Evolutionary conservation across 2,113 vertebrate genomes (phyloP), one percentile per base, ranked within the genome.

Genomic region (Notechis scutatus): DNA sequence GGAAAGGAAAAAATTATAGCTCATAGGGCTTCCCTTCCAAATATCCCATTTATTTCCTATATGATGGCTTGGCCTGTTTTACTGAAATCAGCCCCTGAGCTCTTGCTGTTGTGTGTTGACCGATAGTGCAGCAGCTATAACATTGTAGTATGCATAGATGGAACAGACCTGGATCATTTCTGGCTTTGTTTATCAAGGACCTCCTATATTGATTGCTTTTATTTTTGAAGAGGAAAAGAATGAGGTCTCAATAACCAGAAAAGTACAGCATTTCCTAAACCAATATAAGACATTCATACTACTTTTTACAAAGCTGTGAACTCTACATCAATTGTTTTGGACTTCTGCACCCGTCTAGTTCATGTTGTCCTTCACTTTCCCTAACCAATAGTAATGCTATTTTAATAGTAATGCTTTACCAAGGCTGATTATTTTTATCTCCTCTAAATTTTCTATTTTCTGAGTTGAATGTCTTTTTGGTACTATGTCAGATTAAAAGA

Each of bases 41-140:
- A 93, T 88, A 89, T 85, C 61, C 20, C 1, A 0, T 55, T 29
- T 55, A 91, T 39, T 92, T 5, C 7, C 64, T 47, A 57, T 55
- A 69, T 94, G 0, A 47, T 0, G 57, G 1, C 47, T 64, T 0
- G 0, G 87, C 89, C 88, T 94, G 94, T 91, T 87, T 86, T 93
- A 2, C 61, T 45, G 50, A 24, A 0, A 1, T 91, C 86, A 56
- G 64, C 88, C 90, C 94, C 94, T 86, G 92, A 59, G 29, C 85
- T 57, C 50, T 29, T 74, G 90, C 94, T 89, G 93, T 69, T 18
- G 90, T 1, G 87, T 88, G 85, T 81, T 7, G 88, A 34, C 89
- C 42, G 21, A 42, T 29, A 23, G n/a, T 90, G 29, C n/a, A 61
- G 55, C 69, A 59, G 29, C 54, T 1, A 21, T 61, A 26, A 50